Percentiles rank a stretch among this genome's conserved stretches.
Evolutionary conservation across 2,113 vertebrate genomes (phyloP).

Genomic region (Lethenteron reissneri): DNA sequence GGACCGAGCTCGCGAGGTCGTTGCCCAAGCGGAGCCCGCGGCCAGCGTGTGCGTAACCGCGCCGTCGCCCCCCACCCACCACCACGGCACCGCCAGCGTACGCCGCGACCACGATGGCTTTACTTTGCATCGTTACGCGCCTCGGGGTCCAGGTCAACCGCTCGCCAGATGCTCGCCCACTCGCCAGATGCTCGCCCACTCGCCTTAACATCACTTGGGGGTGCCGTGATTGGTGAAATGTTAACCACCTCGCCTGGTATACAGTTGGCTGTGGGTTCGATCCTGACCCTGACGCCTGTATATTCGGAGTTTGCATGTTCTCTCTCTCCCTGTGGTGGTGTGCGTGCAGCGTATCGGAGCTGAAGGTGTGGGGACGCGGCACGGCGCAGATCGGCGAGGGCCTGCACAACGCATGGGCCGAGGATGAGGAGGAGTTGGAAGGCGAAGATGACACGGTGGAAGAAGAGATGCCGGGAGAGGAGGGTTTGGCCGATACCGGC

Average conservation of each 20-base stretch:
- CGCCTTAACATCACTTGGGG: background rate
- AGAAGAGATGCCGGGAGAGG: conserved; percentile 22
- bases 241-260: background rate
- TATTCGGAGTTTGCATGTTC: background rate
- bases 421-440: conserved; percentile 22
- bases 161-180: background rate
- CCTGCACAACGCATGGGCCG: conserved; percentile 48
- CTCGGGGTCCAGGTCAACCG: background rate
- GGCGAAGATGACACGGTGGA: conserved; percentile 18
- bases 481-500: conserved; percentile 15
- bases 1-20: conserved; percentile 37
- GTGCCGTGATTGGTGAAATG: background rate
- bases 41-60: conserved; percentile 31
- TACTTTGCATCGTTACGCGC: background rate
- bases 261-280: background rate
- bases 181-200: no score
- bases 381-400: conserved; percentile 68
- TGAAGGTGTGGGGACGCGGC: conserved; percentile 40
- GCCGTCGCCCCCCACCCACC: background rate
- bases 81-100: background rate
- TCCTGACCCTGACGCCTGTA: background rate
- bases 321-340: background rate
- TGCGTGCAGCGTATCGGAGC: conserved; percentile 28
- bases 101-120: background rate
- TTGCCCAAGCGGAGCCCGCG: conserved; percentile 33